A percentile compares a stretch with the other conserved stretches of the same genome.
These are phyloP conservation scores for Apostichopus californicus DNA, from an alignment of 35 echinoderm and acorn worm species.

Conservation along the genomic window DNA sequence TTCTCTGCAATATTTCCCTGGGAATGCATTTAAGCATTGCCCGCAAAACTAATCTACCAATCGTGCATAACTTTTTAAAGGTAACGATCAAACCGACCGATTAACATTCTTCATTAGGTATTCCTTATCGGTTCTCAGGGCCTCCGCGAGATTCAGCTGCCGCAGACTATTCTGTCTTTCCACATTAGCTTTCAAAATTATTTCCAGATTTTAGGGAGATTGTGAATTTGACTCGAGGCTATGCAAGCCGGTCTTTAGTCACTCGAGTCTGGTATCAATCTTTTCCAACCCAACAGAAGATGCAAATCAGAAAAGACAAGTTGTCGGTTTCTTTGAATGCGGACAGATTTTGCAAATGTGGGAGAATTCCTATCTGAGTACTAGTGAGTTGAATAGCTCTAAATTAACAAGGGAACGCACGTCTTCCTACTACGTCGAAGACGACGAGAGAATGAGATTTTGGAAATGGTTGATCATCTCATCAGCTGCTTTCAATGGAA, in stretches of 20 bases:
- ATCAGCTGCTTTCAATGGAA: no score
- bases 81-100: constrained; percentile 36
- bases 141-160: constrained; percentile 29
- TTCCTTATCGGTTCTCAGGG: constrained; percentile 23
- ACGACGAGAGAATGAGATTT: no score
- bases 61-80: constrained; percentile 20
- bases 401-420: no score
- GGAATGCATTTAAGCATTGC: constrained; percentile 14
- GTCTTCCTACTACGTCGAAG: no score
- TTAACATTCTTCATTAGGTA: constrained; percentile 39
- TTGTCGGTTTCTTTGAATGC: constrained; percentile 7
- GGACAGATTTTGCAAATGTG: not conserved
- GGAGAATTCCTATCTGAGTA: no score
- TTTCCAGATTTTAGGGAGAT: constrained; percentile 39
- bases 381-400: no score
- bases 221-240: constrained; percentile 37
- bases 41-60: constrained; percentile 40
- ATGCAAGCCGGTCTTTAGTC: constrained; percentile 6
- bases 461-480: no score
- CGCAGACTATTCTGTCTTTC: not conserved
- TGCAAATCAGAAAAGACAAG: not conserved
- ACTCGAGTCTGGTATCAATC: not conserved
- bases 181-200: constrained; percentile 38
- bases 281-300: not conserved
- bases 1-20: not conserved